Evolutionary conservation across 2,888 invertebrate genomes (phyloP), one percentile per base, ranked within the genome.

Genomic region (Nasonia oneida): DNA sequence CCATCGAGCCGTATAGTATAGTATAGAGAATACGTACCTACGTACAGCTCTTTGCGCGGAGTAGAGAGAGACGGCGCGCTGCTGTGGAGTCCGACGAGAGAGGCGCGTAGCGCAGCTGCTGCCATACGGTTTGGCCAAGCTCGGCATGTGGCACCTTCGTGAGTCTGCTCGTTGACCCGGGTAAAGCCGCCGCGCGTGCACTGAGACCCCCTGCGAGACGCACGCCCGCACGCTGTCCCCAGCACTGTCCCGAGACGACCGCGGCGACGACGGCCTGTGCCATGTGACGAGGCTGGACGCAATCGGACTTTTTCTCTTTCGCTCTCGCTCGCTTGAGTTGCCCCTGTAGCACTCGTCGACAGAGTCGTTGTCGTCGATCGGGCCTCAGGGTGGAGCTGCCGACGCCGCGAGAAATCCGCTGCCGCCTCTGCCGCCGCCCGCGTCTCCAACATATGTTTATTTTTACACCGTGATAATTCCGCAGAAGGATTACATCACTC

Each of bases 401-500:
- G 37, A 10, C 18, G 64, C 39, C 61, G 18, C 61, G 61, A 42
- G 39, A 18, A 42, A n/a, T 23, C 33, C 37, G 42, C 33, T 37
- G 71, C 42, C 39, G 18, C 18, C 33, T 18, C 77, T 12, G 61
- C 23, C 23, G n/a, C 81, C 50, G 81, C 23, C 78, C 71, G 77
- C 83, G 76, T 76, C 50, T 29, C 42, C 42, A 87, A 86, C 87
- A 87, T 87, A 87, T 87, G 86, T 84, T 87, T 86, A 86, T 87
- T 87, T 87, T 87, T 86, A 86, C 74, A 87, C 84, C 61, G 84
- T 77, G 84, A 87, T 87, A 86, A 87, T 87, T 87, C 86, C 73
- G n/a, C 64, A 77, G 86, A 86, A 86, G 77, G 82, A 87, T 87
- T 87, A 84, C 86, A 87, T 87, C 87, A 87, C 86, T 84, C 86